Evolutionary conservation across 2,797 vertebrate genomes (phyloP), one percentile per base, ranked within the genome.

Genomic region (Alcedo atthis): DNA sequence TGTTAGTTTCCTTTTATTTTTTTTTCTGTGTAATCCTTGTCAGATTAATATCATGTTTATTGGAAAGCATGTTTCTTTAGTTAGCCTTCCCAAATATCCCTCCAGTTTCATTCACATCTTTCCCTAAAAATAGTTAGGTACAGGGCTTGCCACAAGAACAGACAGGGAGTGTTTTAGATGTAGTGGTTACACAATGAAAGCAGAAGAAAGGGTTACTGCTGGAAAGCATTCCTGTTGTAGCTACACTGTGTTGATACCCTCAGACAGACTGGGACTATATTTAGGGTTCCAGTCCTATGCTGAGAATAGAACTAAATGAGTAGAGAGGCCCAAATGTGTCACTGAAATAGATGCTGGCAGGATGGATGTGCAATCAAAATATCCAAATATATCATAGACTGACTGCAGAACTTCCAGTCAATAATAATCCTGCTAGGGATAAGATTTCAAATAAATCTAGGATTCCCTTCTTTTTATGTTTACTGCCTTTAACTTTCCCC

Each of bases 291-390:
- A 91, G 85, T 83, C 84, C 87, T 82, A 85, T 71, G 85, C 87
- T 89, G 59, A 81, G 94, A 96, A 95, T 92, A 93, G 82, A 94
- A 45, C 92, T 92, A 94, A 59, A 64, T 32, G 63, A 94, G 85
- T 82, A 69, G 51, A 15, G 89, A 89, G 84, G 64, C 80, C 91
- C 83, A 88, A 28, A 73, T 35, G 49, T 92, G 94, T 95, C 89
- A 71, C 89, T 81, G 66, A 91, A 92, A 96, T 83, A 90, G 95
- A 81, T 92, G 91, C 88, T 97, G 95, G 93, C 96, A 95, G 35
- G 81, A 92, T 81, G 18, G 85, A 92, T 79, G 74, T 78, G 13
- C 85, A 93, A 95, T 94, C 87, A 95, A 96, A 97, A 95, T 95
- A 78, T 85, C 49, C 84, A 25, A 70, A 88, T 88, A 88, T 75